These are phyloP conservation scores for Caprella mutica DNA, from an alignment of 2,888 invertebrate genomes.

Conservation along the genomic window DNA sequence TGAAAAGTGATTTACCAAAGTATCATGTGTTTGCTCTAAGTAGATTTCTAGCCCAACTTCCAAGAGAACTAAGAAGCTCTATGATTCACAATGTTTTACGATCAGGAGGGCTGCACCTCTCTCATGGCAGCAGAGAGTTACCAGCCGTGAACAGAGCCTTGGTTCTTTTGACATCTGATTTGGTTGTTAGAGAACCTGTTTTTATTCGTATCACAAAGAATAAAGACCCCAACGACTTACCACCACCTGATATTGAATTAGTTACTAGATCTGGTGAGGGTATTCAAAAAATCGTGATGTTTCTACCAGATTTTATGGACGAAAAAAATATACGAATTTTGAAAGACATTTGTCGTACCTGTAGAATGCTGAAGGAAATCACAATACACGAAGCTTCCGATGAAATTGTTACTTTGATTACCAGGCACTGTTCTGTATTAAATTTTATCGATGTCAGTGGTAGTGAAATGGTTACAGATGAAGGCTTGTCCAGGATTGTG, in stretches of 20 bases:
- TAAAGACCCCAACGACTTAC: constrained; percentile 11
- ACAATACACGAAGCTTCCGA: constrained; percentile 24
- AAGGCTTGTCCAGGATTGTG: constrained; percentile 23
- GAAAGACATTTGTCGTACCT: constrained; percentile 32
- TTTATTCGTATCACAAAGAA: constrained; percentile 23
- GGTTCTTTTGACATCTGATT: constrained; percentile 25
- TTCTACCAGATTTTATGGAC: constrained; percentile 20
- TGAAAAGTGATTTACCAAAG: constrained; percentile 25
- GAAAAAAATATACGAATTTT: constrained; percentile 20
- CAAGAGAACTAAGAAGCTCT: constrained; percentile 20
- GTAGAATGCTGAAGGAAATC: constrained; percentile 18
- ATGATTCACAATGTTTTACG: constrained; percentile 31
- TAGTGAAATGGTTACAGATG: constrained; percentile 27
- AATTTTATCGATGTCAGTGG: constrained; percentile 25
- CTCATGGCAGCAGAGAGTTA: constrained; percentile 26
- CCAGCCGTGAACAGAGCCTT: constrained; percentile 26
- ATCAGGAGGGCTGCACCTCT: constrained; percentile 28
- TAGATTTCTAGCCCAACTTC: constrained; percentile 24
- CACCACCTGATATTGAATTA: constrained; percentile 27
- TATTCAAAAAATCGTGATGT: constrained; percentile 17
- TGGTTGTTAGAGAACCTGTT: constrained; percentile 25
- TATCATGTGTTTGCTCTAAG: constrained; percentile 23
- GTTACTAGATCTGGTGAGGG: constrained; percentile 25
- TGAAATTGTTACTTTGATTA: constrained; percentile 23
- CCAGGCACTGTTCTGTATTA: constrained; percentile 20